Base-by-base conservation (phyloP, 2,888 invertebrate species). In the Malthinus seriepunctatus region DNA sequence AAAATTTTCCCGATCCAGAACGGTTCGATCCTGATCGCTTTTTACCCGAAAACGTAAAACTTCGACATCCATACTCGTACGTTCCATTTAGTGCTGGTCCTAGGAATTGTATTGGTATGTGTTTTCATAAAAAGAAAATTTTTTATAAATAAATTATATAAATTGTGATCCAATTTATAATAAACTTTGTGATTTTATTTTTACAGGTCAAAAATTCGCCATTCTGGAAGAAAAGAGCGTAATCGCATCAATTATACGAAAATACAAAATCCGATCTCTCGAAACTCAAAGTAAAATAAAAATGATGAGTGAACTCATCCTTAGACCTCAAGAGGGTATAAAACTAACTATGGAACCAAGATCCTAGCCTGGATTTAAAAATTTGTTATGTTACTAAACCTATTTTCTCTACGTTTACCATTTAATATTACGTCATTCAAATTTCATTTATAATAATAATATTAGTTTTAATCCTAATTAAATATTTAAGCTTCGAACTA, bases 1-100 rank as follows among this genome's bases (percentile, higher is more conserved):
- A 63, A 58, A 63, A 69, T 39, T 74, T 69, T 52, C 72, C 72
- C 1, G 64, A 73, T n/a, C 73, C 74, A 14, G 66, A 73, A 32
- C 62, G 62, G 15, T 74, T 72, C 57, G 66, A 73, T 58, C 73
- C 73, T 1, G 73, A 73, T 54, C 66, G 70, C 33, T 73, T 73
- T 62, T 51, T 74, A 9, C 72, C 73, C 5, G 73, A 74, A 60
- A 67, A 63, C 31, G 51, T 64, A 10, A 63, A 65, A 48, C 63
- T 65, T 12, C 63, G 73, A 11, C 73, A 74, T 63, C 71, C 73
- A 8, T 74, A 67, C 47, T 66, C 73, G 6, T 74, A 70, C 46
- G 64, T 73, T 10, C 73, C 74, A 9, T 74, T 74, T 60, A 73
- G 71, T 42, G 73, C 71, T 32, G 73, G 73, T 8, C 72, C 72